Evolutionary conservation across 2,113 vertebrate genomes (phyloP).

Genomic region (Phrynocephalus versicolor): DNA sequence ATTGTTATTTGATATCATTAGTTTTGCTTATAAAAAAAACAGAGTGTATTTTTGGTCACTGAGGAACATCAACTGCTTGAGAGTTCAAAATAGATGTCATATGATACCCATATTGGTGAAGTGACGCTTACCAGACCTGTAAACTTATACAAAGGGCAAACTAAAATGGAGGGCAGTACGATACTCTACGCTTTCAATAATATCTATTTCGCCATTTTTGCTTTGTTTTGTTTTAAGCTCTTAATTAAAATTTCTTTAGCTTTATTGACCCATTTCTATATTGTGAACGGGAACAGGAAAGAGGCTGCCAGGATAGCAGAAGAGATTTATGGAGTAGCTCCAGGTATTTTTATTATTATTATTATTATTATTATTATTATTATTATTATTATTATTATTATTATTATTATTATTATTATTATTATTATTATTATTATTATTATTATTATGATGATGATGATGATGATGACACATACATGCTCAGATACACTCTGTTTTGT

Average conservation of each 20-base stretch:
- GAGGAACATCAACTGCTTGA: conserved; percentile 69
- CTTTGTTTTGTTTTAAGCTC: conserved; percentile 83
- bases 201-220: conserved; percentile 82
- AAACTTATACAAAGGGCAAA: conserved; percentile 66
- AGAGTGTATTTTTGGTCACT: conserved; percentile 69
- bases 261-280: conserved; percentile 83
- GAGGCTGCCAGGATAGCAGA: conserved; percentile 85
- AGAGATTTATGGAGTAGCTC: conserved; percentile 82
- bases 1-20: conserved; percentile 61
- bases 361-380: too few species aligned
- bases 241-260: conserved; percentile 82
- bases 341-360: too few species aligned
- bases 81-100: conserved; percentile 82
- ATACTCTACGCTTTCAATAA: conserved; percentile 74
- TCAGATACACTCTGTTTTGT: conserved; percentile 15
- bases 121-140: conserved; percentile 56
- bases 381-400: too few species aligned
- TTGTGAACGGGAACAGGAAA: conserved; percentile 84
- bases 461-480: too few species aligned
- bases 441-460: too few species aligned
- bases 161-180: conserved; percentile 78
- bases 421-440: too few species aligned
- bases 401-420: too few species aligned
- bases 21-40: conserved; percentile 42
- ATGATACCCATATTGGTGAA: conserved; percentile 69